Evolutionary conservation across 2,888 invertebrate genomes (phyloP), one percentile per base, ranked within the genome.

Genomic region (Linnaemya tessellans): DNA sequence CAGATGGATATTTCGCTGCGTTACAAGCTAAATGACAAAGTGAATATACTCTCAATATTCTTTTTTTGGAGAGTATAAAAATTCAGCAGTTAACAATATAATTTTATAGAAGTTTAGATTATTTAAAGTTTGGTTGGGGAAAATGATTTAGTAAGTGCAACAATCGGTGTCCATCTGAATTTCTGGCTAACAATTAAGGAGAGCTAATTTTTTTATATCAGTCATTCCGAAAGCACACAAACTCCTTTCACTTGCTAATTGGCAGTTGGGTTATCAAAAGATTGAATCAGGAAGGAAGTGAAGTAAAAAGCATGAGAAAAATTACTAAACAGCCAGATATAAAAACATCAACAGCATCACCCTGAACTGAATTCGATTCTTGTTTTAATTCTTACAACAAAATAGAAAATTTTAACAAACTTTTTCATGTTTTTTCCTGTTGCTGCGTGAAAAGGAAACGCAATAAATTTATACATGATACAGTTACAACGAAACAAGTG

Each of bases 401-500:
- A 60, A 68, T 54, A 5, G 54, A 70, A 70, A 70, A 38, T 38
- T 41, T 68, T 73, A n/a, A 51, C 22, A 64, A 74, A 74, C n/a
- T 74, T 74, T 73, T 38, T 11, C 38, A 25, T 22, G 43, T 64
- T 56, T 54, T 56, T 30, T 13, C 30, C 30, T 30, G 20, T 35
- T 35, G 18, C n/a, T 73, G 43, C 10, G 43, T 60, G 13, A 46
- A 20, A 73, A 73, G 15, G 46, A 73, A 73, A 73, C 46, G 30
- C 30, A 60, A 60, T 60, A 73, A 60, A 58, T 73, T 75, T 54
- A 15, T 54, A 75, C 64, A 65, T 54, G 41, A 65, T 65, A 51
- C 22, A 54, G 25, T 74, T 30, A 51, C 41, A 43, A 56, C 15
- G 41, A 20, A 25, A 18, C 7, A 51, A 65, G 54, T 20, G 10